Conservation (phyloP, 2,888 invertebrate genomes). For the Prosopocoilus inquinatus region DNA sequence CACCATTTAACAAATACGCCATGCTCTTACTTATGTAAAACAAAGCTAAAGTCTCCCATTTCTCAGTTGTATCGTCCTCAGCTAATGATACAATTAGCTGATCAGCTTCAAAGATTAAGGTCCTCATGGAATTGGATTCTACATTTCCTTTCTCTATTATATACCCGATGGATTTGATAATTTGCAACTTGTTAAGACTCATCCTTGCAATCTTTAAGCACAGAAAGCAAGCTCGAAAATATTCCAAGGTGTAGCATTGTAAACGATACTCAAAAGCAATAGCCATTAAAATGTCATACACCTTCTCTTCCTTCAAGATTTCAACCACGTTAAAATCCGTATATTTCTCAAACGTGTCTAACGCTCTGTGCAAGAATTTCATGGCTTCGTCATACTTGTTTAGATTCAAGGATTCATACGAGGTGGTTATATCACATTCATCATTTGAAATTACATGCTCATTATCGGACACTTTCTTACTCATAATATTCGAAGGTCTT, state of each 20-base stretch:
- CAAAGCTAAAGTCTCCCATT: conserved; percentile 10
- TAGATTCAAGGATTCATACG: conserved; percentile 34
- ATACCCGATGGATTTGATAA: conserved; percentile 32
- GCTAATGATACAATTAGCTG: conserved; percentile 7
- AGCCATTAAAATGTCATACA: conserved; percentile 24
- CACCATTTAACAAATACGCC: conserved; percentile 18
- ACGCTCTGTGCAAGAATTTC: conserved; percentile 30
- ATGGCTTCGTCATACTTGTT: conserved; percentile 26
- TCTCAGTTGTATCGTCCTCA: background rate
- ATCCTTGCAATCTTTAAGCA: conserved; percentile 30
- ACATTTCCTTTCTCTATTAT: conserved; percentile 26
- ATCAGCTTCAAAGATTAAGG: conserved; percentile 16
- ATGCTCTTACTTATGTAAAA: conserved; percentile 26
- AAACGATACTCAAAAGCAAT: conserved; percentile 36
- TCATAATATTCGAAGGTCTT: conserved; percentile 14
- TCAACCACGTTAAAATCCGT: conserved; percentile 7
- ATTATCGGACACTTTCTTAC: conserved; percentile 8
- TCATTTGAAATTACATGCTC: conserved; percentile 31
- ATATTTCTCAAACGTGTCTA: conserved; percentile 23
- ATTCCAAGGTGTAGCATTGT: conserved; percentile 31
- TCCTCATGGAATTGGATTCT: conserved; percentile 22
- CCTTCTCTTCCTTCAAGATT: conserved; percentile 16
- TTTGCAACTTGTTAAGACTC: conserved; percentile 23
- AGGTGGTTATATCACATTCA: conserved; percentile 38
- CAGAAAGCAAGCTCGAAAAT: conserved; percentile 31